Conservation (phyloP, 2,113 vertebrate genomes). For the Acrocephalus arundinaceus region DNA sequence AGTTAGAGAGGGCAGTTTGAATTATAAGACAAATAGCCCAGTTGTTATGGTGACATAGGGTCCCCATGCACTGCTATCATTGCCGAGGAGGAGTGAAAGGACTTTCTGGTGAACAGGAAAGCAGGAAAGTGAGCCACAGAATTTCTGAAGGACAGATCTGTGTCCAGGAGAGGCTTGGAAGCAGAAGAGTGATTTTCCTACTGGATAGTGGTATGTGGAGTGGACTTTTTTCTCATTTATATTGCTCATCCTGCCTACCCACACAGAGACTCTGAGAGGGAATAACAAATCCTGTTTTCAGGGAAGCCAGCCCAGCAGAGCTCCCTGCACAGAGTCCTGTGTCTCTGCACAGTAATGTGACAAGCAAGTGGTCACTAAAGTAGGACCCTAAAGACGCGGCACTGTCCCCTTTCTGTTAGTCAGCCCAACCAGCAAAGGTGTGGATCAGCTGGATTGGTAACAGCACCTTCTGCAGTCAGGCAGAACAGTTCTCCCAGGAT, state of each 20-base stretch:
- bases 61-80: neutral
- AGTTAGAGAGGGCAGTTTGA: slow-evolving; percentile 12
- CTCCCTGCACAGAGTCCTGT: neutral
- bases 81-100: neutral
- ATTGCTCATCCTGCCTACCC: neutral
- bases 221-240: neutral
- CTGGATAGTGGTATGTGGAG: neutral
- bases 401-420: neutral
- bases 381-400: neutral
- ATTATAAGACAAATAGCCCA: neutral
- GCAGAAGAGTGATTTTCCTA: neutral
- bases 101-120: neutral
- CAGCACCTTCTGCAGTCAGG: neutral
- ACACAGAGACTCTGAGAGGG: neutral
- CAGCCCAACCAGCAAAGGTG: neutral
- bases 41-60: slow-evolving; percentile 15
- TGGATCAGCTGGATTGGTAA: neutral
- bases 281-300: neutral
- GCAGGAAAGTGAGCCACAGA: neutral
- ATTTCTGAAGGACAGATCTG: neutral
- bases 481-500: neutral
- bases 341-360: neutral
- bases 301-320: neutral
- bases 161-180: neutral
- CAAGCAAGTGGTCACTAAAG: neutral